phyloP scores from a whole-genome alignment of 2,797 vertebrate genomes.

The Eulemur albifrons region DNA sequence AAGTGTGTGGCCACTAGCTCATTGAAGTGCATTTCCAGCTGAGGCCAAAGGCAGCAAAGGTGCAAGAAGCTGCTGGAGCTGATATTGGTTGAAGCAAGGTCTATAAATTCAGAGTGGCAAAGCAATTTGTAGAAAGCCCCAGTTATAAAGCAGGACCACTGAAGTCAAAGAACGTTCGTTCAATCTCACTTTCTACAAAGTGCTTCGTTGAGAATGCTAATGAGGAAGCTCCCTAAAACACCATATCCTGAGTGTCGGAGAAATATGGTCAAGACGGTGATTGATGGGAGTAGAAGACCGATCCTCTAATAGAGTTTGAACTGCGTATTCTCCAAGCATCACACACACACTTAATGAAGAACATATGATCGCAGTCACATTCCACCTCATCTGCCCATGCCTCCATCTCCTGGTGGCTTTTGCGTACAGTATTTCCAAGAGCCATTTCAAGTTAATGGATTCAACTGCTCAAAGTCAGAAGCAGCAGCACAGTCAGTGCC shows the following conservation, averaged over 20 bases:
- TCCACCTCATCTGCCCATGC: background rate
- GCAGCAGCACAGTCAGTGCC: conserved; percentile 9
- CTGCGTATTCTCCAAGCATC: background rate
- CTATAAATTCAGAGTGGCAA: background rate
- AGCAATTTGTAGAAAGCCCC: conserved; percentile 58
- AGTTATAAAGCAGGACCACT: background rate
- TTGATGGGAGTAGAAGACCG: background rate
- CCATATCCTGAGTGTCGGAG: conserved; percentile 59
- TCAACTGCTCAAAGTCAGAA: background rate
- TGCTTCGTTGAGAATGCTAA: conserved; percentile 24
- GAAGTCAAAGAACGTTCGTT: background rate
- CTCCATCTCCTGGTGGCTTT: background rate
- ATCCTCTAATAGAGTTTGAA: background rate
- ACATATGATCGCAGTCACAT: background rate
- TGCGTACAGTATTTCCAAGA: background rate
- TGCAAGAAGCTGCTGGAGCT: conserved; percentile 58
- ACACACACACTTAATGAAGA: background rate
- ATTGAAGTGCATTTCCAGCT: conserved; percentile 40
- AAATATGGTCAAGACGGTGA: conserved; percentile 44
- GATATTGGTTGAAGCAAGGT: conserved; percentile 40
- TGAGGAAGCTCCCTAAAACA: conserved; percentile 50
- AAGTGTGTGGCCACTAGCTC: conserved; percentile 57
- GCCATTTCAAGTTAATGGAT: background rate
- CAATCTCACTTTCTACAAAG: conserved; percentile 50
- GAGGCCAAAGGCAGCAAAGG: conserved; percentile 76